Evolutionary conservation across 2,888 invertebrate species (phyloP).

Genomic region (Spodoptera littoralis): DNA sequence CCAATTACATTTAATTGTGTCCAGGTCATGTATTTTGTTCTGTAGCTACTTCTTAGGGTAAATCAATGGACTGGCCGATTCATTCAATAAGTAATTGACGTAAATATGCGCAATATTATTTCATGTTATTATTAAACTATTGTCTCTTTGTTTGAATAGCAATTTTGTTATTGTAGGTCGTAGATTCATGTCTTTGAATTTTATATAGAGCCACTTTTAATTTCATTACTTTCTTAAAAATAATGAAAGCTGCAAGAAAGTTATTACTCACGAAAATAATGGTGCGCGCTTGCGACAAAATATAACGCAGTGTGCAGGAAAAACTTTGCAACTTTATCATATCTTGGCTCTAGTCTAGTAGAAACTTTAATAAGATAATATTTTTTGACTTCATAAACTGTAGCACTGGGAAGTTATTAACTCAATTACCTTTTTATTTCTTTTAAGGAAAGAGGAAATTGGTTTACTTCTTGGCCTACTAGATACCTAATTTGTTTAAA

Average conservation of each 20-base stretch:
- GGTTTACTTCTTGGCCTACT: background rate
- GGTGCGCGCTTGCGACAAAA: conserved; percentile 11
- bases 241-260: conserved; percentile 1
- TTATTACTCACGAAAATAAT: conserved; percentile 1
- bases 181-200: no score
- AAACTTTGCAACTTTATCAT: conserved; percentile 35
- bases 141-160: no score
- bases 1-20: background rate
- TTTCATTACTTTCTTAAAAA: background rate
- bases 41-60: conserved; percentile 3
- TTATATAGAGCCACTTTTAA: background rate
- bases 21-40: background rate
- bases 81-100: conserved; percentile 5
- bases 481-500: no score
- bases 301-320: conserved; percentile 14
- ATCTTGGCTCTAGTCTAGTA: conserved; percentile 19
- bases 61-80: conserved; percentile 11
- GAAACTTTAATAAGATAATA: conserved; percentile 19
- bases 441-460: background rate
- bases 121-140: no score
- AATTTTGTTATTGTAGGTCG: no score
- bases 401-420: conserved; percentile 8
- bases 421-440: conserved; percentile 10
- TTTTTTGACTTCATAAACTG: conserved; percentile 23
- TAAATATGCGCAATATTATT: background rate